phyloP scores from a whole-genome alignment of 2,797 vertebrate species.

The Sorex maritimensis region DNA sequence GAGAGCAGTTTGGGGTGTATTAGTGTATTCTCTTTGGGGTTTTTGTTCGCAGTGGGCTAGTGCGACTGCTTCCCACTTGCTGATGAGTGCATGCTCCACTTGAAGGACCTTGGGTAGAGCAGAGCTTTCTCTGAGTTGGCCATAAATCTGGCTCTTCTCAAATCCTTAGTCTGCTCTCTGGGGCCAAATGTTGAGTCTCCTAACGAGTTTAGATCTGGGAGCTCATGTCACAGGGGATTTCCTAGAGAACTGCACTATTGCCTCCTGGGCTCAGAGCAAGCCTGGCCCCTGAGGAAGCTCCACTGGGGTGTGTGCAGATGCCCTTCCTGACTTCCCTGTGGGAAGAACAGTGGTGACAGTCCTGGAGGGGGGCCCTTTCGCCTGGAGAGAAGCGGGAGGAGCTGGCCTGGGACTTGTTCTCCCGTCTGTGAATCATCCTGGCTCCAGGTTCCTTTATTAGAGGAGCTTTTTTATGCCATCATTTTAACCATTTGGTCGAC shows the following conservation, averaged over 20 bases:
- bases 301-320: neutral
- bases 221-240: conserved; percentile 15
- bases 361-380: neutral
- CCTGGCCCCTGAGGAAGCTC: neutral
- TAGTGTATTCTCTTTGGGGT: conserved; percentile 44
- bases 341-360: neutral
- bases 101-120: conserved; percentile 25
- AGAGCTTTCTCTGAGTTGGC: conserved; percentile 30
- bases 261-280: neutral
- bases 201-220: conserved; percentile 38
- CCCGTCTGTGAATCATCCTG: neutral
- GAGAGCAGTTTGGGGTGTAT: conserved; percentile 12
- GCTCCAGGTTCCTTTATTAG: neutral
- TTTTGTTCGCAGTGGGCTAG: conserved; percentile 46
- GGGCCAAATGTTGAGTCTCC: neutral
- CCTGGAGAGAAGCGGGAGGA: neutral
- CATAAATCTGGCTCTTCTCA: conserved; percentile 36
- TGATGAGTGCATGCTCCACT: neutral
- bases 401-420: conserved; percentile 23
- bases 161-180: neutral
- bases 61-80: neutral
- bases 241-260: neutral
- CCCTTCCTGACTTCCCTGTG: neutral
- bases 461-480: neutral
- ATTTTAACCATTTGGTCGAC: conserved; percentile 27